Base-by-base conservation (phyloP, 2,113 vertebrate species). In the Vulpes vulpes region DNA sequence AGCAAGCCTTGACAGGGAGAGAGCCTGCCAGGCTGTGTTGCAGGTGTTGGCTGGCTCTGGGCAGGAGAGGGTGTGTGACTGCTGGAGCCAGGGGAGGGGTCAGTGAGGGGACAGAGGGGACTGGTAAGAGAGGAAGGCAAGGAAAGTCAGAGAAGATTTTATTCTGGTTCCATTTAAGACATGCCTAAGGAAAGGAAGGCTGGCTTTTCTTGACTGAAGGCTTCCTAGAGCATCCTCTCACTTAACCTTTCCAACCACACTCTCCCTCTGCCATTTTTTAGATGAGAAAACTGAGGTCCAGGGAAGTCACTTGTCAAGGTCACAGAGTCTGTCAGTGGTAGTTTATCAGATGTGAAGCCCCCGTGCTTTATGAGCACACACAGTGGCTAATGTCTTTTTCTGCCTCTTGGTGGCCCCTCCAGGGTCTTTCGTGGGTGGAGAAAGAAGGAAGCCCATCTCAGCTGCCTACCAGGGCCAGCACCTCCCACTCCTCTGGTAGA, bases 191-290 rank as follows among this genome's bases (percentile, higher is more conserved):
- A 65, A 92, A 91, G 49, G 32, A 81, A 97, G 71, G 80, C 22
- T 69, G 71, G 80, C 20, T 64, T 88, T 67, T 25, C 74, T 76
- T 35, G 73, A 87, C 43, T 65, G 49, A 53, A 51, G 55, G 73
- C 32, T 91, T 98, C 89, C 78, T 90, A 23, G 53, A 91, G n/a
- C 2, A 0, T 83, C 25, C 51, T 95, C 64, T 96, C 91, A 57
- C 59, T 86, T 95, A 81, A 95, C 22, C 67, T 78, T 94, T 90
- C 53, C 32, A 95, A 74, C 43, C 38, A 93, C 74, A 93, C 17
- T 86, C 23, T 35, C 30, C 55, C 23, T 43, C 43, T 1, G 7
- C 43, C 67, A 59, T 78, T 94, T 86, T 97, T 92, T 94, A 79
- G 53, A 69, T 43, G 17, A 89, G 76, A 51, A 69, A 69, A 95